Base-by-base conservation (phyloP, 2,888 invertebrate species). In the Brachyptera risi region DNA sequence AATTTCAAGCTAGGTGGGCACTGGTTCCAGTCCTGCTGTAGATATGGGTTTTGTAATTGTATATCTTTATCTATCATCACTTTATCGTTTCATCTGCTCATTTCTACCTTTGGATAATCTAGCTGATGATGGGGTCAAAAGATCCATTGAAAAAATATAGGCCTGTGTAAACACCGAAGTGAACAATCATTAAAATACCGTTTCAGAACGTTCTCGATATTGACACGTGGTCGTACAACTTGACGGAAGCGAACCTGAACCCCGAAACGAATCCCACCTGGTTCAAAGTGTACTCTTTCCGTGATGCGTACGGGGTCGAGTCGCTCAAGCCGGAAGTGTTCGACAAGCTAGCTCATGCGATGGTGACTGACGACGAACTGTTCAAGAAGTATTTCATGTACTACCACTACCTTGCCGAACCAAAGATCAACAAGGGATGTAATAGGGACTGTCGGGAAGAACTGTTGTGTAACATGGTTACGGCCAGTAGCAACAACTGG, bases 231-330 rank as follows among this genome's bases (percentile, higher is more conserved):
- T 83, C 82, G 13, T 86, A 87, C 71, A 89, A 93, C 73, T 73
- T 94, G 40, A 87, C 87, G 0, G 80, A 81, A 71, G 89, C 92
- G 0, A 91, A 90, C 71, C 70, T 79, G 11, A 74, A 77, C 1
- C 80, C 82, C 0, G 69, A 79, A 1, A 67, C 75, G 38, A 73
- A 77, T 13, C 90, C 92, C 0, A 75, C 76, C 5, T 92, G 92
- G 92, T 83, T 79, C 69, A 79, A 83, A 71, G 82, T 90, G 23
- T 92, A 92, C 72, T 82, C 85, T 15, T 86, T 92, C 68, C 84
- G 81, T 68, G 80, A 84, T 54, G 82, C 81, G 9, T 92, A 85
- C 69, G 79, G 78, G 13, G 71, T 88, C 17, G 63, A 73, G 0
- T 81, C 85, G 68, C 76, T 91, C 15, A 80, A 83, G 13, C 81